Evolutionary conservation across 2,797 vertebrate genomes (phyloP).

Genomic region (Gallinago stenura): DNA sequence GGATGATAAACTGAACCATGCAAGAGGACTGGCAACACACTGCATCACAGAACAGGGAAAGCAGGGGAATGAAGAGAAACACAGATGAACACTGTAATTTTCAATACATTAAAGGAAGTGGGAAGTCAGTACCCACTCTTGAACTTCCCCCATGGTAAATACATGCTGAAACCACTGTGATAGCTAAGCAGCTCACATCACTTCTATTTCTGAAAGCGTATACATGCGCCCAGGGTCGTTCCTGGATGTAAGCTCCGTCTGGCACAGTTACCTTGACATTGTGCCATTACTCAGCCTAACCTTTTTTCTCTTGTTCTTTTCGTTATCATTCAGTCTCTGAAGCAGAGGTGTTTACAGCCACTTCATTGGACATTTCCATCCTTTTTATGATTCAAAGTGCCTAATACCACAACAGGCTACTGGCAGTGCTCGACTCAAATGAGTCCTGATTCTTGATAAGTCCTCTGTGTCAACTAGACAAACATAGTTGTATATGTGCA

Average conservation of each 20-base stretch:
- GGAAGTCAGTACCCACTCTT: neutral
- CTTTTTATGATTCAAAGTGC: neutral
- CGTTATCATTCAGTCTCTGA: neutral
- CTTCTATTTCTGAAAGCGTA: neutral
- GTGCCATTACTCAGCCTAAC: neutral
- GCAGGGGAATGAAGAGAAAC: neutral
- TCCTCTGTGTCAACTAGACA: neutral
- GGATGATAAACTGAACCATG: neutral
- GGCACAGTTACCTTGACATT: neutral
- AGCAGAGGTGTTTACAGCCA: neutral
- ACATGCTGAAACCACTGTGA: neutral
- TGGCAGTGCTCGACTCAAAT: neutral
- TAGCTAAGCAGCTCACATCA: neutral
- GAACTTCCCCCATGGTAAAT: neutral
- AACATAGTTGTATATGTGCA: neutral
- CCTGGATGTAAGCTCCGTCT: neutral
- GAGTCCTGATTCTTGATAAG: neutral
- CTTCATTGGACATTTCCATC: neutral
- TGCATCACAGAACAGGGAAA: neutral
- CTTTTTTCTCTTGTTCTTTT: neutral
- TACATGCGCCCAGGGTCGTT: neutral
- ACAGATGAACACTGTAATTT: neutral
- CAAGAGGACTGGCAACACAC: neutral
- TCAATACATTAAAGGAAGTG: neutral
- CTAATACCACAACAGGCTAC: neutral